Conservation (phyloP, 2,888 invertebrate species). For the Myopa tessellatipennis region DNA sequence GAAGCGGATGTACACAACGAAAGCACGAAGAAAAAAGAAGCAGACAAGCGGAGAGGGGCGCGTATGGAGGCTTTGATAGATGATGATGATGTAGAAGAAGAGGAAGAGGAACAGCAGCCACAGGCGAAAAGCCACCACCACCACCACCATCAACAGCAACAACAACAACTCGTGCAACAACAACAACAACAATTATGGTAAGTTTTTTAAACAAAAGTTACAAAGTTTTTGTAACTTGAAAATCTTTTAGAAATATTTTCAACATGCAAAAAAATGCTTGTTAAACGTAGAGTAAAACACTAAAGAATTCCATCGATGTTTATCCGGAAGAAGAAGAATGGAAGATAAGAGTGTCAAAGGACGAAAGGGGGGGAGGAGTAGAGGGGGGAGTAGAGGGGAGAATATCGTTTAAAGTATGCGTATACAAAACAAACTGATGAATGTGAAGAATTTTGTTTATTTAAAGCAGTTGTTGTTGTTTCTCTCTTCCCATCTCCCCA, state of each 20-base stretch:
- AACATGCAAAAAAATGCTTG: constrained; percentile 25
- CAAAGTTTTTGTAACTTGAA: constrained; percentile 16
- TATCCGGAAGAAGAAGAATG: not conserved
- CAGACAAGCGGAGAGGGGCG: not conserved
- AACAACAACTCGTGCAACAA: too few species aligned
- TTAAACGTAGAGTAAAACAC: constrained; percentile 5
- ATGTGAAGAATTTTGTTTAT: too few species aligned
- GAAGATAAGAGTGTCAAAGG: too few species aligned
- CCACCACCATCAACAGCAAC: not conserved
- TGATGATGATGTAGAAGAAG: not conserved
- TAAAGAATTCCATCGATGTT: not conserved
- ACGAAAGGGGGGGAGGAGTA: too few species aligned
- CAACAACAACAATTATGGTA: too few species aligned
- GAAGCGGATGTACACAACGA: constrained; percentile 23
- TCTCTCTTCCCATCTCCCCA: too few species aligned
- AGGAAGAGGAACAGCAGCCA: not conserved
- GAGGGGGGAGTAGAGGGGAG: too few species aligned
- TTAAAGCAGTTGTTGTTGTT: too few species aligned
- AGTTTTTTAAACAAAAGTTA: constrained; percentile 12
- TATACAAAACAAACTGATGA: too few species aligned
- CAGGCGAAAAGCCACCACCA: not conserved
- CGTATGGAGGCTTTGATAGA: not conserved
- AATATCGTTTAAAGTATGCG: too few species aligned
- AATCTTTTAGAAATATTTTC: constrained; percentile 34
- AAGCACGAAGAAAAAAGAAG: not conserved